Base-by-base conservation (phyloP, 1,140 invertebrate species). In the Zeugodacus cucurbitae region DNA sequence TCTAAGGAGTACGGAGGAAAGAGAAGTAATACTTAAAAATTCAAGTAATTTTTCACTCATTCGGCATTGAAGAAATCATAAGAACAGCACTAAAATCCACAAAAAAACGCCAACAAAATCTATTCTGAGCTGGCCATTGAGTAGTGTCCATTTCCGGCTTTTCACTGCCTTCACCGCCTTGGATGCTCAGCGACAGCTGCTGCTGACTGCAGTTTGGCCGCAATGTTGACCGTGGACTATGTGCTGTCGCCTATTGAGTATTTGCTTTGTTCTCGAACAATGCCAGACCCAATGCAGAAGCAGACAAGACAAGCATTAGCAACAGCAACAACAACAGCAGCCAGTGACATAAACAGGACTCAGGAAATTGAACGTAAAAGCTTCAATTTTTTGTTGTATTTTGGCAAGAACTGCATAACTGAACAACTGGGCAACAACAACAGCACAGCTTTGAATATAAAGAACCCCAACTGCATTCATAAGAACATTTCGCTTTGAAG, bases 231-330 rank as follows among this genome's bases (percentile, higher is more conserved):
- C 74, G 22, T 82, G 37, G 74, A 48, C 41, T 82, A 14, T 34
- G 48, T 6, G 41, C 4, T 74, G 70, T 74, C 70, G 70, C 41
- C 41, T 48, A 29, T 44, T 54, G 74, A 29, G 41, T 82, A 82
- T 82, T 82, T 82, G 74, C 74, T 82, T 82, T 82, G 74, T 82
- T 48, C 74, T 82, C 41, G 34, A 82, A 82, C 41, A 48, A 82
- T 82, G 74, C 74, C 74, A 82, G 29, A n/a, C n/a, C 8, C 41
- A 70, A 20, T 26, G 64, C 64, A 70, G 22, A 54, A 67, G 10
- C 26, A n/a, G n/a, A 70, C 32, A 70, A 70, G 34, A n/a, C 44
- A 82, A 82, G 26, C 74, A 54, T 82, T 82, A 48, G 74, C n/a
- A 82, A 48, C 41, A 44, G 48, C 74, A 82, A 48, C 34, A 41